phyloP scores from a whole-genome alignment of 1,140 invertebrate genomes.

The Drosophila teissieri region DNA sequence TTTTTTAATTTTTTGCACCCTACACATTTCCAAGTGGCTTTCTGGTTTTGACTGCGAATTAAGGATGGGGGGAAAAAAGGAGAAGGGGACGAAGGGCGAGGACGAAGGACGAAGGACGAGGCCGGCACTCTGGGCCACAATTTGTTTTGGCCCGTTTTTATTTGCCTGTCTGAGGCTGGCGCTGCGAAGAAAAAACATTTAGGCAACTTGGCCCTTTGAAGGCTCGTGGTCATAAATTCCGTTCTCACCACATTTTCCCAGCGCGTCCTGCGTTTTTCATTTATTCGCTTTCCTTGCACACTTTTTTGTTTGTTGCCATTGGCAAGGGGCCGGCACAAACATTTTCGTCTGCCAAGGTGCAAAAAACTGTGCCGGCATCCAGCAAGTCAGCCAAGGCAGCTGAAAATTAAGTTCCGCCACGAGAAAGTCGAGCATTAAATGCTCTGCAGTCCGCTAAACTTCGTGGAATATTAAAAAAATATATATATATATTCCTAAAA shows the following conservation, averaged over 20 bases:
- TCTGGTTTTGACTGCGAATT: slow-evolving; percentile 57
- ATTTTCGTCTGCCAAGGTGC: slow-evolving; percentile 70
- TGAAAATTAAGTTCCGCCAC: slow-evolving; percentile 9
- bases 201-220: slow-evolving; percentile 76
- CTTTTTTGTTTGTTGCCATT: slow-evolving; percentile 42
- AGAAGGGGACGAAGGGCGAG: not conserved
- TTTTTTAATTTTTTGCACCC: slow-evolving; percentile 25
- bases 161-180: slow-evolving; percentile 30
- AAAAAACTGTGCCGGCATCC: slow-evolving; percentile 63
- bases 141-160: slow-evolving; percentile 61
- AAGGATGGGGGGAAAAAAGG: slow-evolving; percentile 8
- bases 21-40: slow-evolving; percentile 58
- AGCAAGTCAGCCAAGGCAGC: slow-evolving; percentile 35
- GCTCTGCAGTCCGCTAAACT: slow-evolving; percentile 20
- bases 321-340: slow-evolving; percentile 40
- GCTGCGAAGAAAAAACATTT: slow-evolving; percentile 60
- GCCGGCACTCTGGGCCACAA: slow-evolving; percentile 38
- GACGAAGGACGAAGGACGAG: not conserved
- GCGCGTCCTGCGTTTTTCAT: slow-evolving; percentile 30
- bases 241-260: slow-evolving; percentile 79
- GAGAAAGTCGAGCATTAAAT: slow-evolving; percentile 32
- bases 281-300: slow-evolving; percentile 37
- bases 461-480: slow-evolving; percentile 1
- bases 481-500: too few relatives aligned
- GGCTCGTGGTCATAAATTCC: slow-evolving; percentile 83